Evolutionary conservation across 2,797 vertebrate species (phyloP).

Genomic region (Liparis tanakae): DNA sequence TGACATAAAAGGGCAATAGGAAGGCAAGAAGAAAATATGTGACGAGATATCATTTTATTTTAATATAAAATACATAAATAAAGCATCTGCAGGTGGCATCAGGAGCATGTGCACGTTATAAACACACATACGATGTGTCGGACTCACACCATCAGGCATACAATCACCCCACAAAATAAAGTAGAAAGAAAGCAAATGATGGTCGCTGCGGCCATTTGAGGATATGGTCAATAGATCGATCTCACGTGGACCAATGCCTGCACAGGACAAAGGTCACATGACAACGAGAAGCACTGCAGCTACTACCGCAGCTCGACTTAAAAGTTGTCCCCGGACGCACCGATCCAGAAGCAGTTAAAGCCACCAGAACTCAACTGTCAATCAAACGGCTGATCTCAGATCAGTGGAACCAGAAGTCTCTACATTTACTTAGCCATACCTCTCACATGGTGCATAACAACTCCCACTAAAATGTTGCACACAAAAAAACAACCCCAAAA

Average conservation of each 20-base stretch:
- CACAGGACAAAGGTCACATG: constrained; percentile 26
- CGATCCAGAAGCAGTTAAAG: not conserved
- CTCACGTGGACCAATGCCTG: constrained; percentile 36
- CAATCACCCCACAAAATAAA: constrained; percentile 47
- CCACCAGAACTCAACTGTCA: not conserved
- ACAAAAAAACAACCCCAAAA: not conserved
- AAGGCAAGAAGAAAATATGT: not conserved
- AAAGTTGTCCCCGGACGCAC: not conserved
- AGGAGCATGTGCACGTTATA: constrained; percentile 74
- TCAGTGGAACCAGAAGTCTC: constrained; percentile 23
- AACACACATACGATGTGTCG: constrained; percentile 46
- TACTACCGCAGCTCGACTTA: constrained; percentile 10
- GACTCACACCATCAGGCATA: constrained; percentile 52
- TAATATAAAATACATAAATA: constrained; percentile 89
- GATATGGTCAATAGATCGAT: constrained; percentile 7
- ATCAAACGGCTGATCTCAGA: constrained; percentile 7
- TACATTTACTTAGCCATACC: constrained; percentile 12
- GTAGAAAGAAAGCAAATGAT: constrained; percentile 31
- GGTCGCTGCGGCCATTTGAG: constrained; percentile 35
- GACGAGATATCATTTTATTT: constrained; percentile 74
- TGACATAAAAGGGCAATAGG: not conserved
- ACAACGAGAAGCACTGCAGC: constrained; percentile 26
- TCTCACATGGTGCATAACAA: constrained; percentile 21
- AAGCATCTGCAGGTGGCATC: constrained; percentile 82
- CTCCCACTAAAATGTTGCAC: constrained; percentile 32